Percentiles rank a stretch among this genome's conserved stretches.
These are phyloP conservation scores for Lacanobia wlatinum DNA, from an alignment of 2,888 invertebrate species.

Conservation along the genomic window DNA sequence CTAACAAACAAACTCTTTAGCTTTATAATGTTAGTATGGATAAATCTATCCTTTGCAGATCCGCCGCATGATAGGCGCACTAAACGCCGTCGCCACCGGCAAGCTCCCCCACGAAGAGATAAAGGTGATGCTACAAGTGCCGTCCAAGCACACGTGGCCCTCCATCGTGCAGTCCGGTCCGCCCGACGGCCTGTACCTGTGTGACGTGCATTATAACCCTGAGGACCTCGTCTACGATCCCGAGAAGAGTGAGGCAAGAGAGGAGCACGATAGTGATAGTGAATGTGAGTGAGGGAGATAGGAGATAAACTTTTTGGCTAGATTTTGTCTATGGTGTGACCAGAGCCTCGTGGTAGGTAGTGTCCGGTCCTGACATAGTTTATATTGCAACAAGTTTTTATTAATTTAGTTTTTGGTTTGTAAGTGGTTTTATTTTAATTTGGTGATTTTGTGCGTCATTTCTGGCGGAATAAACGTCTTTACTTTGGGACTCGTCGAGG, in stretches of 20 bases:
- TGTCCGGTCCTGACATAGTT: no score
- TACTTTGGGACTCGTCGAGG: no score
- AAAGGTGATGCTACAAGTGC: slow-evolving; percentile 94
- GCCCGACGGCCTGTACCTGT: slow-evolving; percentile 93
- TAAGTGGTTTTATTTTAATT: no score
- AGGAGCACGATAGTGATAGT: slow-evolving; percentile 62
- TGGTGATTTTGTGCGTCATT: no score
- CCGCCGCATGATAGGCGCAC: slow-evolving; percentile 93
- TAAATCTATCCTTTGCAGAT: slow-evolving; percentile 89
- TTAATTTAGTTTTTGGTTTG: no score
- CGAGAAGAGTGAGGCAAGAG: slow-evolving; percentile 57
- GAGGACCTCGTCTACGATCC: slow-evolving; percentile 87
- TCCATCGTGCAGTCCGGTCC: slow-evolving; percentile 88
- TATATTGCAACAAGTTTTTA: no score
- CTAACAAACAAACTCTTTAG: no score
- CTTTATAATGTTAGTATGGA: no score
- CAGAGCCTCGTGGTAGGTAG: no score
- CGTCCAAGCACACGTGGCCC: slow-evolving; percentile 93
- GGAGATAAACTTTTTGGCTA: no score
- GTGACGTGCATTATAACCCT: slow-evolving; percentile 93
- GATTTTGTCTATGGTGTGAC: no score
- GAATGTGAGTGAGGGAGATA: slow-evolving; percentile 44
- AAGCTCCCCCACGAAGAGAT: slow-evolving; percentile 92
- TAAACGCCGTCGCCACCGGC: slow-evolving; percentile 92
- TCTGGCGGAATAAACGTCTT: no score